Evolutionary conservation across 92 coral and sea anemone species (phyloP), one percentile per base, ranked within the genome.

Genomic region (Nematostella vectensis): DNA sequence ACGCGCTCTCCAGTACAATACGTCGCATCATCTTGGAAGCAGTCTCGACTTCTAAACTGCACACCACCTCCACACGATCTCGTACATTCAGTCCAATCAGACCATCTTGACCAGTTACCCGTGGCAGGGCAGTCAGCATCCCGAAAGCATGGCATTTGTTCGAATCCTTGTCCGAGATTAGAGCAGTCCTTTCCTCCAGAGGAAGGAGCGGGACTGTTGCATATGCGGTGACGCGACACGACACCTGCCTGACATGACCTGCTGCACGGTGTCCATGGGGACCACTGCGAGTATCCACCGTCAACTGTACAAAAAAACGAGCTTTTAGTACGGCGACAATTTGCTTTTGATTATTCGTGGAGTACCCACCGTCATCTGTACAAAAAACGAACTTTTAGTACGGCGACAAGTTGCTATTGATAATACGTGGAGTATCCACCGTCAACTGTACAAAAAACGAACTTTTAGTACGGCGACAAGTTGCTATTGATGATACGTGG

Each of bases 191-290:
- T 82, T 6, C 98, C 96, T 44, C 86, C 81, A 2, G 88, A 78
- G 27, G 98, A 67, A 10, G 98, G 98, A 6, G 71, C 39, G 12
- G 98, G 98, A 9, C 71, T 65, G 65, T 86, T 79, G 30, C 98
- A 91, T 0, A 76, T 69, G 44, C 98, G 79, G 50, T 91, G 98
- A 13, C 98, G 80, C 10, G 98, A 87, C 22, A 95, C 79, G 50
- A 91, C 89, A 21, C 98, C 98, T 54, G 98, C 96, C 6, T 96
- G 96, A 47, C 98, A 91, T 11, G 79, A 74, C 10, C 96, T 80
- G 48, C 96, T 87, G 67, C 98, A 91, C 8, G 72, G 48, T 27
- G 96, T 77, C 96, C 96, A 91, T 16, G 58, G 80, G 23, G 96
- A 59, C 83, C 91, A 91, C 0, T 29, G 77, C 16, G 93, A 77